Evolutionary conservation across 2,113 vertebrate genomes (phyloP).

Genomic region (Rhinogobius similis): DNA sequence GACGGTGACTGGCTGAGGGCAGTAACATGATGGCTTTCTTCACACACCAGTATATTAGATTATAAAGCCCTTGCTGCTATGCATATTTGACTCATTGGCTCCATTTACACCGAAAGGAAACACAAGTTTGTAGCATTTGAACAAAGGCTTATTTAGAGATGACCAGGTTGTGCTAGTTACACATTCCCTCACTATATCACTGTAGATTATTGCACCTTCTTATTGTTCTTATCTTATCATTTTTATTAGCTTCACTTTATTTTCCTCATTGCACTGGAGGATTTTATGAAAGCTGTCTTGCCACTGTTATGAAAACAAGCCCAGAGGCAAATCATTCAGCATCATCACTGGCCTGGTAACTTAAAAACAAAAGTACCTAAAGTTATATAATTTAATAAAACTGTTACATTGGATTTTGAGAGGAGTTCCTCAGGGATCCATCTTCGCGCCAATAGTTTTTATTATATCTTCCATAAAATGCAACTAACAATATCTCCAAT

Average conservation of each 20-base stretch:
- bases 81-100: constrained; percentile 72
- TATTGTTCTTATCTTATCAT: constrained; percentile 11
- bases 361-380: not conserved
- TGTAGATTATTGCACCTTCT: constrained; percentile 24
- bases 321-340: not conserved
- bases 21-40: constrained; percentile 79
- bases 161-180: constrained; percentile 7
- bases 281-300: constrained; percentile 76
- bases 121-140: constrained; percentile 6
- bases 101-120: constrained; percentile 42
- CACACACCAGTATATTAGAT: constrained; percentile 58
- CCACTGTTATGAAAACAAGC: constrained; percentile 3
- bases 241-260: constrained; percentile 20
- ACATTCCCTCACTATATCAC: not conserved
- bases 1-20: constrained; percentile 64
- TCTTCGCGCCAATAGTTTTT: not conserved
- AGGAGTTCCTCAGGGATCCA: not conserved
- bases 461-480: not conserved
- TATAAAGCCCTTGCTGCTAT: constrained; percentile 79
- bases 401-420: not conserved
- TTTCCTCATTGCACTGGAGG: constrained; percentile 37
- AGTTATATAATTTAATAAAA: not conserved
- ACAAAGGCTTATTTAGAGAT: constrained; percentile 24
- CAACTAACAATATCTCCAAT: not conserved
- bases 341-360: not conserved